Percentiles rank a stretch among this genome's conserved stretches.
These are phyloP conservation scores for Papilio glaucus DNA, from an alignment of 1,140 invertebrate species.

Conservation along the genomic window DNA sequence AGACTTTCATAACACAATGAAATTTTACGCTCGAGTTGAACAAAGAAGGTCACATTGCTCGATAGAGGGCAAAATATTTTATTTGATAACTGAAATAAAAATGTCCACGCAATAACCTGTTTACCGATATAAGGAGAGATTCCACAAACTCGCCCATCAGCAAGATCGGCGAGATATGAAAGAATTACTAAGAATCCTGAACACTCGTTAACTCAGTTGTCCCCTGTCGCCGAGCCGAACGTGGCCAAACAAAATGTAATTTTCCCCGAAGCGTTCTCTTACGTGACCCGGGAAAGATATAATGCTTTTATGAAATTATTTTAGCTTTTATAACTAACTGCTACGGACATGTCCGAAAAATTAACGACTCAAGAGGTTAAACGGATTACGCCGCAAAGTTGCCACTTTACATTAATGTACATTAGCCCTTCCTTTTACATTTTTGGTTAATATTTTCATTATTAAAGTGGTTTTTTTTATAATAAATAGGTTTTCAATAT, in stretches of 20 bases:
- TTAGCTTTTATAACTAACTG: slow-evolving; percentile 72
- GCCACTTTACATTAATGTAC: slow-evolving; percentile 16
- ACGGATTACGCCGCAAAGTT: slow-evolving; percentile 49
- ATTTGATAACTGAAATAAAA: slow-evolving; percentile 48
- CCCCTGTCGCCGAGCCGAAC: slow-evolving; percentile 67
- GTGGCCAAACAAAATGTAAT: slow-evolving; percentile 79
- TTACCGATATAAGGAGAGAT: slow-evolving; percentile 56
- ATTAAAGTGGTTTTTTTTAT: background rate
- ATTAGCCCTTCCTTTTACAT: slow-evolving; percentile 5
- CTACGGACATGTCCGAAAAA: slow-evolving; percentile 61
- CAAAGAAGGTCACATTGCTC: slow-evolving; percentile 21
- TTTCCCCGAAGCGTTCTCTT: slow-evolving; percentile 73
- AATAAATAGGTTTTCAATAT: too few species aligned
- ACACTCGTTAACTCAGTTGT: slow-evolving; percentile 76
- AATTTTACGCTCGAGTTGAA: slow-evolving; percentile 18
- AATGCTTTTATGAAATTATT: slow-evolving; percentile 79
- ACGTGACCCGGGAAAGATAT: slow-evolving; percentile 78
- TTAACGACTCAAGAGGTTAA: slow-evolving; percentile 59
- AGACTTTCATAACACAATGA: slow-evolving; percentile 11
- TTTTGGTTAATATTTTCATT: slow-evolving; percentile 7
- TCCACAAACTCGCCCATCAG: slow-evolving; percentile 59
- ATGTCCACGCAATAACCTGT: slow-evolving; percentile 51
- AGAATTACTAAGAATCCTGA: slow-evolving; percentile 72
- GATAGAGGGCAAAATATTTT: slow-evolving; percentile 40
- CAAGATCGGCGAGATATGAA: slow-evolving; percentile 68